Evolutionary conservation across 2,113 vertebrate genomes (phyloP), one percentile per base, ranked within the genome.

Genomic region (Marmota monax): DNA sequence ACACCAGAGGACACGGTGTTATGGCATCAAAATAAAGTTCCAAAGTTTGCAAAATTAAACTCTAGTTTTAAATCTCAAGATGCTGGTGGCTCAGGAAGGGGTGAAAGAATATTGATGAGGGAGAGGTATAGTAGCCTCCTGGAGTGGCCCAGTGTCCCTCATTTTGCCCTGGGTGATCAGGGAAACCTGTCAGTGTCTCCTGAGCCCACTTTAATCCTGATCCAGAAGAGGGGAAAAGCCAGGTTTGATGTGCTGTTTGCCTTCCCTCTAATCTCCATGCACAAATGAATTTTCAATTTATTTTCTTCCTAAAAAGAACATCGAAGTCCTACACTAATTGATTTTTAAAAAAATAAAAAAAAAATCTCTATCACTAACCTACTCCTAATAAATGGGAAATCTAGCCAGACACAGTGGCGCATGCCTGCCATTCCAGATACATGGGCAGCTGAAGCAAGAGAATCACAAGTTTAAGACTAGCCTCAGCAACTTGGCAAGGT

Each of bases 261-360:
- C 32, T 39, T 73, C 29, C 48, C 37, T 92, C 63, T 73, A 22
- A 89, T 51, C 42, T 89, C 37, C 45, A 70, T 13, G 14, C 2
- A 22, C 4, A 63, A 65, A 69, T 73, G 77, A 22, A n/a, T 25
- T 76, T 56, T 82, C 37, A 45, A 42, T 48, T 87, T 78, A 32
- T 16, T 92, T 65, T 88, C 67, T 61, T 63, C 32, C 45, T 25
- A 88, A 93, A 56, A 39, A 34, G 61, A 97, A 48, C 39, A 53
- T 20, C 25, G 11, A 92, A 85, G 5, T 79, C 32, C 69, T 77
- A 25, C 14, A 39, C 5, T 14, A 82, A 65, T 70, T 77, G 17
- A 48, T 7, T 82, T 85, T 77, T 63, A 18, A 8, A 85, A 95
- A 45, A 45, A 45, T 7, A 7, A 42, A n/a, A 18, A 85, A 95